Evolutionary conservation across 53 echinoderm and acorn worm species (phyloP), one percentile per base, ranked within the genome.

Genomic region (Luidia sarsii): DNA sequence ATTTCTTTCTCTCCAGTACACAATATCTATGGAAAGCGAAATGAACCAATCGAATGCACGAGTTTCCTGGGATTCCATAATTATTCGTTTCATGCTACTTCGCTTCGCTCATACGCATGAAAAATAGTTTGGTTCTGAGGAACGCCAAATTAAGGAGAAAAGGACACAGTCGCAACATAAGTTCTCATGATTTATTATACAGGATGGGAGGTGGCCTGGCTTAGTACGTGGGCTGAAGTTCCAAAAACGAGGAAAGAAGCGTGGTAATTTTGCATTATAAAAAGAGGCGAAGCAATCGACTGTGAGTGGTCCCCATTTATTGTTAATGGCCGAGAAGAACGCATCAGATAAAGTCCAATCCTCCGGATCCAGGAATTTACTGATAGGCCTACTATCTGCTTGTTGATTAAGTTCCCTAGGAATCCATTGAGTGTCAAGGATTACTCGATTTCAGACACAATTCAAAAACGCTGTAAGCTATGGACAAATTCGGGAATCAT

Each of bases 311-410:
- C 81, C 79, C 81, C 65, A 65, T 34, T 15, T 25, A 13, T 37
- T 3, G 32, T 35, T 50, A 0, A 66, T 7, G 0, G 18, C 1
- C 5, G 7, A 0, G 25, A 81, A 81, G 24, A 81, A 50, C 7
- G 36, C 34, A 3, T 81, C 14, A 1, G 70, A 57, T 24, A 83
- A 55, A 27, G 14, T 9, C 83, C 83, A 83, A n/a, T 83, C 83
- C 45, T 83, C 83, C 8, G 32, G 23, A 27, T 83, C 83, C 30
- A 59, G 1, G 10, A 81, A 34, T 35, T 35, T 81, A 43, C 83
- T 83, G 8, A 82, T 25, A n/a, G n/a, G n/a, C n/a, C n/a, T n/a
- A 9, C 68, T 66, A 39, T 82, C 82, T 3, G 82, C 82, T 41
- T 82, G 67, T n/a, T 68, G 37, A 54, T 68, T 82, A 28, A 14